phyloP scores from a whole-genome alignment of 2,888 invertebrate genomes.

The Strigamia maritima region DNA sequence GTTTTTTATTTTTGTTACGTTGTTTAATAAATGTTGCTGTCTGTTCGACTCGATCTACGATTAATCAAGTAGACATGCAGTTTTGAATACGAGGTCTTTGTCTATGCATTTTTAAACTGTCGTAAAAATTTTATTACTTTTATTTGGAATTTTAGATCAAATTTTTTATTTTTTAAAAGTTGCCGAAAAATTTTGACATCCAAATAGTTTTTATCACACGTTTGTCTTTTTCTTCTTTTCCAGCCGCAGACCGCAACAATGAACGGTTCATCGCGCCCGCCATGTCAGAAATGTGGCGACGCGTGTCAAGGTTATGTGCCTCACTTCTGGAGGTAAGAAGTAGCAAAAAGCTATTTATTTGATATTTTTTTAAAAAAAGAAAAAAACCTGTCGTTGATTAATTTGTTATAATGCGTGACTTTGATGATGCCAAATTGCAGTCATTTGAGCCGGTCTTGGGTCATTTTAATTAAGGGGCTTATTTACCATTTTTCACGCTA shows the following conservation, averaged over 20 bases:
- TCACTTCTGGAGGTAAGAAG: constrained; percentile 44
- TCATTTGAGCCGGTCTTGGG: not conserved
- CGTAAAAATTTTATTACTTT: no score
- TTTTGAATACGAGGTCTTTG: not conserved
- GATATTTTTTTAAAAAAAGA: not conserved
- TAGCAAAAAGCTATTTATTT: not conserved
- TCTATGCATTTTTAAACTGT: not conserved
- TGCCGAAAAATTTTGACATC: no score
- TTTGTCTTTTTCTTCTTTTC: not conserved
- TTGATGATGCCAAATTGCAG: constrained; percentile 7
- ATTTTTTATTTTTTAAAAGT: not conserved
- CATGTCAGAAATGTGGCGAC: constrained; percentile 40
- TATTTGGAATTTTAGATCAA: not conserved
- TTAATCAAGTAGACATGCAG: not conserved
- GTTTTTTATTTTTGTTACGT: not conserved
- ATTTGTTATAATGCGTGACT: not conserved
- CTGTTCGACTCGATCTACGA: not conserved
- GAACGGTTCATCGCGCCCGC: constrained; percentile 15
- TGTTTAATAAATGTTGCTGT: not conserved
- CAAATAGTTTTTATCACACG: not conserved
- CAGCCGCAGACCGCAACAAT: constrained; percentile 17
- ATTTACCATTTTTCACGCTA: not conserved
- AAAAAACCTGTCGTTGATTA: not conserved
- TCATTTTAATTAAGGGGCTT: not conserved
- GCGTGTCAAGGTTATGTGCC: constrained; percentile 44